Base-by-base conservation (phyloP, 1,140 invertebrate genomes). In the Odontomachus brunneus region DNA sequence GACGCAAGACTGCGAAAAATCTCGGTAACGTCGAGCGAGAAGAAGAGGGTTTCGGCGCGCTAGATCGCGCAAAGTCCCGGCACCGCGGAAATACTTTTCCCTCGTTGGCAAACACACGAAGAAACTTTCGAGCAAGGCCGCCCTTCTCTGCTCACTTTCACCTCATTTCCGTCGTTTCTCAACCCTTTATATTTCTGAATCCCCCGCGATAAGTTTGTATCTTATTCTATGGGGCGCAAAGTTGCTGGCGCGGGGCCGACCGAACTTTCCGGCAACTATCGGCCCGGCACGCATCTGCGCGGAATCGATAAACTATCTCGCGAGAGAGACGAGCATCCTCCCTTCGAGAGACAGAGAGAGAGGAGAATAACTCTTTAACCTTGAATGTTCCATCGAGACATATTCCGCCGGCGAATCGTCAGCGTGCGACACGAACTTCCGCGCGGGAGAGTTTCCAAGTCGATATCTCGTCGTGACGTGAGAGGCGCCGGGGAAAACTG, bases 141-240 rank as follows among this genome's bases (percentile, higher is more conserved):
- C 69, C 26, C 55, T 62, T 60, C 57, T 83, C 38, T 11, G 4
- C 38, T 62, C 81, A 83, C 83, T 82, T 72, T 84, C 83, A 84
- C 84, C 81, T 78, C 66, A 62, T 85, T 74, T 73, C 80, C 84
- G 44, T 49, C 38, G 38, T 7, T 5, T 78, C 24, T 55, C 83
- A 82, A 75, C 49, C 69, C 81, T 83, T 75, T 80, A 57, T 33
- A 71, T 80, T 80, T 80, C 75, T 80, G 33, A 80, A 80, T 80
- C 38, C 49, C 48, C 62, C 82, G 4, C 86, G 88, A 89, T 92
- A 91, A 92, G 90, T 91, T 91, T 80, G 72, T 84, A 89, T 89
- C 90, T 90, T 75, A 65, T 83, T 65, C 14, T 59, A 53, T 69
- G 57, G 60, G 51, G 71, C 24, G 72, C 76, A 65, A 83, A 83